Evolutionary conservation across 2,888 invertebrate genomes (phyloP), one percentile per base, ranked within the genome.

Genomic region (Erannis defoliaria): DNA sequence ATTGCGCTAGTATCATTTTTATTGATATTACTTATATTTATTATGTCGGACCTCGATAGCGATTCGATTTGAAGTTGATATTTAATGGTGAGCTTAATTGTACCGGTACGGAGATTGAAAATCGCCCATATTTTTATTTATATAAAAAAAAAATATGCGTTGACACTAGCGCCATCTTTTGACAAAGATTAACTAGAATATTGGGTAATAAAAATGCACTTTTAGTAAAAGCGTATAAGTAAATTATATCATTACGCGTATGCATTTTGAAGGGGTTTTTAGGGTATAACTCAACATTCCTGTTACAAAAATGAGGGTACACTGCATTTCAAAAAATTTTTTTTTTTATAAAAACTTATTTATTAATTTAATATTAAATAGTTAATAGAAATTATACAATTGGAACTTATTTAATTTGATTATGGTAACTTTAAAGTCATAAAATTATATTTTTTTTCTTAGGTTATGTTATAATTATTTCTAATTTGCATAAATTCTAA

Each of bases 221-320:
- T 23, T 10, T 26, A 45, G 23, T 14, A 9, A 16, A 23, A 26
- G 43, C 16, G 26, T 23, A 2, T 14, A 29, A 26, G 16, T 12
- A 5, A 21, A 42, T 19, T 12, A 23, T 45, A 10, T 23, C 26
- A 16, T 6, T 26, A 43, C 9, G 9, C 19, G 5, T 19, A 38
- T 38, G 38, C 18, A 38, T 38, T 38, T 19, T 10, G n/a, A n/a
- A n/a, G n/a, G n/a, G n/a, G n/a, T n/a, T 23, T 23, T 4, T 23
- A 21, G 19, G 2, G 19, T 12, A 16, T 35, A 48, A 57, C 58
- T 57, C 62, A 62, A 61, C 69, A 67, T 69, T 67, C 63, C 65
- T 68, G 54, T 60, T 35, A 42, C 35, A 45, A 56, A 67, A 68
- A 71, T 71, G 72, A 74, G 77, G 74, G 72, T 78, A 73, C 29